phyloP scores from a whole-genome alignment of 1,140 invertebrate genomes.

The Triops longicaudatus region DNA sequence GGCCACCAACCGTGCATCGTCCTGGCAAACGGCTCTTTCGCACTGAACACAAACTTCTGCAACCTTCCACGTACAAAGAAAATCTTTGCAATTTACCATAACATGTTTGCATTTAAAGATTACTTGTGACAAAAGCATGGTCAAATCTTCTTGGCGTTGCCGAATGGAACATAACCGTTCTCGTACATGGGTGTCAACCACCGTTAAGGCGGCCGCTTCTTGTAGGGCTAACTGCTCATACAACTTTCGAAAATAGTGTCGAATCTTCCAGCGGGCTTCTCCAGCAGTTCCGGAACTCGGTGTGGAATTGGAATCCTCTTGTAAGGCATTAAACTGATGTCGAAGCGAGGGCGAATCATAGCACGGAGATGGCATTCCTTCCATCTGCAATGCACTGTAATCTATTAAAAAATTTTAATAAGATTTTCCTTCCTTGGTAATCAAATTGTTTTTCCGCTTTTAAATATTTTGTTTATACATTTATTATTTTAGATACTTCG shows the following conservation, averaged over 20 bases:
- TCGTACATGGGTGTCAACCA: slow-evolving; percentile 50
- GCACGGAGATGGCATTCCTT: not conserved
- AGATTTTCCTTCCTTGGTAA: too few relatives aligned
- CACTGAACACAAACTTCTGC: slow-evolving; percentile 50
- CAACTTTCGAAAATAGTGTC: slow-evolving; percentile 49
- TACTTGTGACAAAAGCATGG: slow-evolving; percentile 46
- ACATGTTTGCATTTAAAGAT: not conserved
- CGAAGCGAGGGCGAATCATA: not conserved
- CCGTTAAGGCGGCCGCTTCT: slow-evolving; percentile 48
- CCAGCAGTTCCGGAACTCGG: slow-evolving; percentile 40
- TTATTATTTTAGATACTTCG: too few relatives aligned
- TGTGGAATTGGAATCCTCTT: not conserved
- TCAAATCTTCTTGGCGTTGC: slow-evolving; percentile 52
- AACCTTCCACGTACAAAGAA: slow-evolving; percentile 35
- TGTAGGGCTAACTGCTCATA: slow-evolving; percentile 47
- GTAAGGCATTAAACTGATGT: not conserved
- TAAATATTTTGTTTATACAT: too few relatives aligned
- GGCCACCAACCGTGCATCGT: slow-evolving; percentile 48
- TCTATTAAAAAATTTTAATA: not conserved
- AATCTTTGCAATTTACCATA: not conserved
- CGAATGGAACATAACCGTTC: slow-evolving; percentile 49
- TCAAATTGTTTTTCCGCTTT: too few relatives aligned
- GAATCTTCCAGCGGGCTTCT: slow-evolving; percentile 43
- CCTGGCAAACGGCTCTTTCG: slow-evolving; percentile 48
- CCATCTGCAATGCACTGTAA: not conserved